Evolutionary conservation across 2,113 vertebrate genomes (phyloP).

Genomic region (Carassius gibelio): DNA sequence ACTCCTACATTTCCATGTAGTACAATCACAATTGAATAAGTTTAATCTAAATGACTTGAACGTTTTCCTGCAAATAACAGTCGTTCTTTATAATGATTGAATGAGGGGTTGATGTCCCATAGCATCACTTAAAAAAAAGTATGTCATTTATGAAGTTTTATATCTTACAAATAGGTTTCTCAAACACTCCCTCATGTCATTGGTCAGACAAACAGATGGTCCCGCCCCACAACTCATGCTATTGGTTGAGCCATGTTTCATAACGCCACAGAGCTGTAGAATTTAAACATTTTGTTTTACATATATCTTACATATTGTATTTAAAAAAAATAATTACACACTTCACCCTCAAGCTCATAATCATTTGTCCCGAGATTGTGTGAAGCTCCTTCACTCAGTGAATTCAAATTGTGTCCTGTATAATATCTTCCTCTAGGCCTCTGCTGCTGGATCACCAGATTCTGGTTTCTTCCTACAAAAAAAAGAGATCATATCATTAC

Average conservation of each 20-base stretch:
- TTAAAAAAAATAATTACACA: neutral
- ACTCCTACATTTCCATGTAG: neutral
- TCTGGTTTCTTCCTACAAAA: conserved; percentile 37
- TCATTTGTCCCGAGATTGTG: neutral
- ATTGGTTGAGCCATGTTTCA: conserved; percentile 6
- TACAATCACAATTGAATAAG: neutral
- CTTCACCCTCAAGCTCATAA: neutral
- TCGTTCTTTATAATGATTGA: neutral
- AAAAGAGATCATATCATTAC: neutral
- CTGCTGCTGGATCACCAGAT: conserved; percentile 6
- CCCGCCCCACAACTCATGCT: neutral
- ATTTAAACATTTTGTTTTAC: neutral
- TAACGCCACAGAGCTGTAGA: neutral
- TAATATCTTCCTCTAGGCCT: neutral
- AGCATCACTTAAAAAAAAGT: neutral
- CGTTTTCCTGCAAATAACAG: neutral
- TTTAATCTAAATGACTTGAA: too few relatives aligned
- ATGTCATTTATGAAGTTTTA: neutral
- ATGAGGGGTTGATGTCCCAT: neutral
- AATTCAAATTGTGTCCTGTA: neutral
- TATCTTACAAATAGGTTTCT: neutral
- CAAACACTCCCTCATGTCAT: neutral
- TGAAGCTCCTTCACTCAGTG: neutral
- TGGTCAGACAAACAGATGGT: neutral
- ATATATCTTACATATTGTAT: neutral